These are phyloP conservation scores for Gnathonemus longibarbis DNA, from an alignment of 2,113 vertebrate genomes.

Conservation along the genomic window DNA sequence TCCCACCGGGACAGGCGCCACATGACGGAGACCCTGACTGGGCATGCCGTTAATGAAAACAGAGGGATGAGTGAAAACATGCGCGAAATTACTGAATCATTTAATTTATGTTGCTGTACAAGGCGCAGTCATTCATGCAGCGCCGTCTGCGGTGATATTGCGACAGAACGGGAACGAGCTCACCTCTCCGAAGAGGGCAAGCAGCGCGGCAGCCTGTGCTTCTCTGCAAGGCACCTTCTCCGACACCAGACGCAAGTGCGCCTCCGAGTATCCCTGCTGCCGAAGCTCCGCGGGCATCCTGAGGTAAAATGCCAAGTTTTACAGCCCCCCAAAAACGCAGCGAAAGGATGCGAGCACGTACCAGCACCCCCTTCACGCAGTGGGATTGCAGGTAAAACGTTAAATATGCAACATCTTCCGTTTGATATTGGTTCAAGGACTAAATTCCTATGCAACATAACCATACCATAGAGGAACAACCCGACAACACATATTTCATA, in stretches of 20 bases:
- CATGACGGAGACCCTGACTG: neutral
- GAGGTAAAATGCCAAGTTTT: neutral
- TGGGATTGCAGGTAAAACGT: neutral
- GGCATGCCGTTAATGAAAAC: neutral
- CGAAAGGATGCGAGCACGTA: neutral
- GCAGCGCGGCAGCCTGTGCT: conserved; percentile 65
- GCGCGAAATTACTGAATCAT: neutral
- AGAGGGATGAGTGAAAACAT: neutral
- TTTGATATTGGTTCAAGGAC: neutral
- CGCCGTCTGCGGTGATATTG: neutral
- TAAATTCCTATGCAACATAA: neutral
- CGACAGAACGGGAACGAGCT: neutral
- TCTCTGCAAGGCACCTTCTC: conserved; percentile 74
- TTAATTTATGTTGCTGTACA: neutral
- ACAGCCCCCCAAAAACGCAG: neutral
- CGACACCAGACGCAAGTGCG: conserved; percentile 53
- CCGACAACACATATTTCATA: neutral
- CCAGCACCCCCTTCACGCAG: neutral
- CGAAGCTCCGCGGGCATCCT: conserved; percentile 54
- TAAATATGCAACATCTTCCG: neutral
- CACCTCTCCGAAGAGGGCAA: conserved; percentile 87
- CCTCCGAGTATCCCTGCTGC: conserved; percentile 59
- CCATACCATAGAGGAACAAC: neutral
- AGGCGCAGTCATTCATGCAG: neutral
- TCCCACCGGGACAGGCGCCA: neutral